These are phyloP conservation scores for Zapornia atra DNA, from an alignment of 2,113 vertebrate species.

Conservation along the genomic window DNA sequence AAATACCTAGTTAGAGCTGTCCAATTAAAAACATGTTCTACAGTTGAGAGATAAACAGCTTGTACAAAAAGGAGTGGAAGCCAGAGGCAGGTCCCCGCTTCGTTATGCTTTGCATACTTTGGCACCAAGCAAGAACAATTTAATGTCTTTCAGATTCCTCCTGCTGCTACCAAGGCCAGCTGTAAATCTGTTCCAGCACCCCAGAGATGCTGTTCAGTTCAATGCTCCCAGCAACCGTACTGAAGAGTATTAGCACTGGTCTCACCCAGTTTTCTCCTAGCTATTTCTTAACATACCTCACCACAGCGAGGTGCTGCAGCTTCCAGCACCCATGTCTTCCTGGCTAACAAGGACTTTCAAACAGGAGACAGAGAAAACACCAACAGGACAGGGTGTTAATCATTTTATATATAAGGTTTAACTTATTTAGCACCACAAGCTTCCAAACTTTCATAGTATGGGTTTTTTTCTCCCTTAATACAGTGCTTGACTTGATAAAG, in stretches of 20 bases:
- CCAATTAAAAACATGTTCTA: not conserved
- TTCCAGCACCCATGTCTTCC: not conserved
- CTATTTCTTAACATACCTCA: not conserved
- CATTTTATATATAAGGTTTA: not conserved
- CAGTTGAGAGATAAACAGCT: not conserved
- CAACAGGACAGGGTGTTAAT: not conserved
- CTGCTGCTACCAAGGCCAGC: not conserved
- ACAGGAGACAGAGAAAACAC: not conserved
- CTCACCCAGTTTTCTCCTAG: not conserved
- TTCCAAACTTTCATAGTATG: not conserved
- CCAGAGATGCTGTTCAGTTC: not conserved
- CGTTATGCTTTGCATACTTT: not conserved
- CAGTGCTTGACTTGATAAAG: rapidly evolving
- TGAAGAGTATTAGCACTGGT: not conserved
- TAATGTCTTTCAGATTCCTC: conserved; percentile 16
- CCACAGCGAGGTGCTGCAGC: not conserved
- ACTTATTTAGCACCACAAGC: not conserved
- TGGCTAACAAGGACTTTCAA: not conserved
- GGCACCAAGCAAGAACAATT: conserved; percentile 7
- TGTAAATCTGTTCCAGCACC: not conserved
- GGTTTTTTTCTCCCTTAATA: not conserved
- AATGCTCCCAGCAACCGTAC: not conserved
- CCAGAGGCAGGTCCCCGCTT: not conserved
- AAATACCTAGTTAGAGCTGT: not conserved
- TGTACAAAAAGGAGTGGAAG: not conserved